Evolutionary conservation across 2,113 vertebrate genomes (phyloP).

Genomic region (Petrocephalus zakoni): DNA sequence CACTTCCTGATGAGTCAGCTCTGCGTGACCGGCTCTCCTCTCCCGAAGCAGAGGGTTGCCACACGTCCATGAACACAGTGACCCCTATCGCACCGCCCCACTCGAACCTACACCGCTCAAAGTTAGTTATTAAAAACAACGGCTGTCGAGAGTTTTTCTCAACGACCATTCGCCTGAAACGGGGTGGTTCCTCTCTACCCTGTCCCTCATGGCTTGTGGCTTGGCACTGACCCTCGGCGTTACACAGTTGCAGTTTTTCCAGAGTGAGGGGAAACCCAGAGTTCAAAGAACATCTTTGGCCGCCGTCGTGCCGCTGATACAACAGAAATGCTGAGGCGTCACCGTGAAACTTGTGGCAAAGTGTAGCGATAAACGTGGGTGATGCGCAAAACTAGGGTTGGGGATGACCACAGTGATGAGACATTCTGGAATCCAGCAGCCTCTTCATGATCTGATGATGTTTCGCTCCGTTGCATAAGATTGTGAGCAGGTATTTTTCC

Average conservation of each 20-base stretch:
- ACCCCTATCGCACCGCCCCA: neutral
- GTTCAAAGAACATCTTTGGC: neutral
- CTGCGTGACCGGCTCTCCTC: neutral
- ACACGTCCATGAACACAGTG: neutral
- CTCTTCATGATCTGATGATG: neutral
- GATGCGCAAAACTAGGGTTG: neutral
- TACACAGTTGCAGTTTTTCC: neutral
- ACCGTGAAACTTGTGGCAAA: neutral
- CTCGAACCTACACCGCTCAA: neutral
- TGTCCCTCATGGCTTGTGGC: neutral
- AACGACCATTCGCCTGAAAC: neutral
- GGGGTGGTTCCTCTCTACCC: neutral
- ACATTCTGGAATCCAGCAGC: neutral
- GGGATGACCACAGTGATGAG: neutral
- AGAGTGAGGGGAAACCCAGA: neutral
- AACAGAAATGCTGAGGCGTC: neutral
- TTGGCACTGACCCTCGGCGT: neutral
- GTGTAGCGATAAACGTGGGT: neutral
- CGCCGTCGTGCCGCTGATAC: neutral
- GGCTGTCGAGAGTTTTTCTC: too few relatives aligned
- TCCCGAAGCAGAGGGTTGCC: neutral
- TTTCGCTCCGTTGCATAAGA: neutral
- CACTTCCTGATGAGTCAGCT: neutral
- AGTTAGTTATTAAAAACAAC: constrained; percentile 11
- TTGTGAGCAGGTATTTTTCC: neutral